Evolutionary conservation across 1,140 invertebrate species (phyloP), one percentile per base, ranked within the genome.

Genomic region (Apis laboriosa): DNA sequence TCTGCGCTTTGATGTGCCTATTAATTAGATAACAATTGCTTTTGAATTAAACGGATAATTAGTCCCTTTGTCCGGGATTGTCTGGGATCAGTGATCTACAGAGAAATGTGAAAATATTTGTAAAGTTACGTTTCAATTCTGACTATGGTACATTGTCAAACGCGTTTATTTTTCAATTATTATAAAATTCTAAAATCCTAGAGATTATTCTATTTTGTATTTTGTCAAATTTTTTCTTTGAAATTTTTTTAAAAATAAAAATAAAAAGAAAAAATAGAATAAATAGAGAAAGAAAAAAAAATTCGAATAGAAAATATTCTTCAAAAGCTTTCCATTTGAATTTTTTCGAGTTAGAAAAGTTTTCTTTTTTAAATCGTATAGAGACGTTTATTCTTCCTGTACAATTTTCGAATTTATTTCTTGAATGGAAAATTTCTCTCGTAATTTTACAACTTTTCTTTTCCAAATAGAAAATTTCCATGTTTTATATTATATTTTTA

Each of bases 1-100:
- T 66, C 9, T 17, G 2, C 21, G 58, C 84, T 86, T 86, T 86
- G 84, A 86, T 83, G 68, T 85, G n/a, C 28, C 71, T 43, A 80
- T 74, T 64, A 80, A 80, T 80, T 80, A 80, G 28, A 80, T 56
- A 53, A 74, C 60, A 70, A 80, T 61, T 58, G 28, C 43, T 51
- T 77, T 74, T 51, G 28, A 51, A 56, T 63, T 73, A 72, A 70
- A 64, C 61, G 21, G 49, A 80, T 66, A 74, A 66, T 56, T 56
- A n/a, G 51, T 21, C n/a, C 51, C 71, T 74, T 74, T 66, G 78
- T 28, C 15, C 9, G 51, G 51, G 28, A 15, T 43, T 12, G 73
- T 76, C 58, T n/a, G 60, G 34, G n/a, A 24, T 64, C 49, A 2
- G 24, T 53, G 51, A 72, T 72, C 24, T 11, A 43, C 34, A 1